Percentiles rank a stretch among this genome's conserved stretches.
Conservation (phyloP, 2,888 invertebrate species). For the Tricholauxania praeusta region DNA sequence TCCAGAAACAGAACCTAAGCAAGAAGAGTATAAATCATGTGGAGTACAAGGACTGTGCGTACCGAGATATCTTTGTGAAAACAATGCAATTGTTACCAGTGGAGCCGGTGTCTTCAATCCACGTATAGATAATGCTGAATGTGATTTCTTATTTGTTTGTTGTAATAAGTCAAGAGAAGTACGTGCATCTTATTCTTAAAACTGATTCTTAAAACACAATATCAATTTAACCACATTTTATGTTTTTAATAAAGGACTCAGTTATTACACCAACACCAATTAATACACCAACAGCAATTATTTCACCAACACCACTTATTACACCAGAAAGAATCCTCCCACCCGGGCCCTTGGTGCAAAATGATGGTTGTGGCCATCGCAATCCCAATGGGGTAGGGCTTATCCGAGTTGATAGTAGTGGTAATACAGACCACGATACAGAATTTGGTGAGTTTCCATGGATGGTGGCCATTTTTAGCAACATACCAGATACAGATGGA, state of each 20-base stretch:
- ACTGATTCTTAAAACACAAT: no score
- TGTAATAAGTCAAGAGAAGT: slow-evolving; percentile 58
- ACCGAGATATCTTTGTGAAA: slow-evolving; percentile 79
- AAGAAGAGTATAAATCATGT: slow-evolving; percentile 54
- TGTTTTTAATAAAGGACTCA: slow-evolving; percentile 2
- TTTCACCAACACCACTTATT: no score
- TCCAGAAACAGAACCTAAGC: neutral
- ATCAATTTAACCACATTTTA: neutral
- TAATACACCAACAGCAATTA: slow-evolving; percentile 35
- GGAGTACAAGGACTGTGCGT: slow-evolving; percentile 77
- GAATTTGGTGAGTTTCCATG: no score
- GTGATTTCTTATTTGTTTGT: slow-evolving; percentile 59
- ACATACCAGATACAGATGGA: slow-evolving; percentile 49
- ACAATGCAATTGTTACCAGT: slow-evolving; percentile 74
- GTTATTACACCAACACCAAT: slow-evolving; percentile 18
- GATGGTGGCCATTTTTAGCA: slow-evolving; percentile 68
- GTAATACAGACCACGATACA: slow-evolving; percentile 72
- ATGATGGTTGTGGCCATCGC: no score
- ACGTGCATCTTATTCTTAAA: neutral
- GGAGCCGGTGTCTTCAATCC: slow-evolving; percentile 83
- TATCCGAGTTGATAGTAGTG: slow-evolving; percentile 79
- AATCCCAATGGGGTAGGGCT: slow-evolving; percentile 78
- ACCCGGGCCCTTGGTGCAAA: no score
- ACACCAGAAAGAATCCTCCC: no score
- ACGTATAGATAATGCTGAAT: slow-evolving; percentile 70